Evolutionary conservation across 2,113 vertebrate species (phyloP).

Genomic region (Himantopus leucocephalus): DNA sequence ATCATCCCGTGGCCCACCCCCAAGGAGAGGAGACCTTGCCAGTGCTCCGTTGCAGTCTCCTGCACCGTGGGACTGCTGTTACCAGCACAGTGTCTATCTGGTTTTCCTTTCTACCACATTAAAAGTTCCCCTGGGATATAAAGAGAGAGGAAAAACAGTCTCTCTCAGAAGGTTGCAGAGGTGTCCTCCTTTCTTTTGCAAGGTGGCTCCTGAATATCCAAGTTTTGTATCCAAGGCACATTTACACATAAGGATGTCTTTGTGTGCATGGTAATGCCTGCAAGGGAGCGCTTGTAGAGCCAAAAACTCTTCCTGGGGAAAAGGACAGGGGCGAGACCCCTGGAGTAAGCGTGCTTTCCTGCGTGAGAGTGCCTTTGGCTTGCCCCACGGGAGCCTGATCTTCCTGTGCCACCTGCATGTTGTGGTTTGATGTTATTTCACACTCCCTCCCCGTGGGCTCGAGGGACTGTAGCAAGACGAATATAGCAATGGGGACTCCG

Average conservation of each 20-base stretch:
- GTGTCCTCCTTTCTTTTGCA: neutral
- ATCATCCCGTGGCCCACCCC: neutral
- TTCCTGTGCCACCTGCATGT: accelerated
- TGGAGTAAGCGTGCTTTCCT: neutral
- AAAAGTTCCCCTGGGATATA: neutral
- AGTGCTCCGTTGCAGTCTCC: neutral
- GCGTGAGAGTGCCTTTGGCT: too few relatives aligned
- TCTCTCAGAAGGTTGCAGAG: neutral
- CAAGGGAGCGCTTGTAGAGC: neutral
- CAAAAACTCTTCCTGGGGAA: neutral
- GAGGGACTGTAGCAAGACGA: neutral
- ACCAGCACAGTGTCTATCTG: neutral
- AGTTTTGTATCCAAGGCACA: too few relatives aligned
- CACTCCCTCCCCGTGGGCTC: accelerated
- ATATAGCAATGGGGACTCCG: neutral
- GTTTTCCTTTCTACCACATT: neutral
- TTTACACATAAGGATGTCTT: too few relatives aligned
- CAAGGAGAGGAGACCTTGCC: neutral
- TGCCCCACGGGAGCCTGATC: too few relatives aligned
- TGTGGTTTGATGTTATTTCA: neutral
- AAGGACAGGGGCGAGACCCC: neutral
- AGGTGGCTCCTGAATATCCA: neutral
- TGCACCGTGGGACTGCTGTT: neutral
- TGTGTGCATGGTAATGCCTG: neutral
- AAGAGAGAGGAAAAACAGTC: too few relatives aligned